phyloP scores from a whole-genome alignment of 2,888 invertebrate genomes.

The Ichneumoninae sp. region DNA sequence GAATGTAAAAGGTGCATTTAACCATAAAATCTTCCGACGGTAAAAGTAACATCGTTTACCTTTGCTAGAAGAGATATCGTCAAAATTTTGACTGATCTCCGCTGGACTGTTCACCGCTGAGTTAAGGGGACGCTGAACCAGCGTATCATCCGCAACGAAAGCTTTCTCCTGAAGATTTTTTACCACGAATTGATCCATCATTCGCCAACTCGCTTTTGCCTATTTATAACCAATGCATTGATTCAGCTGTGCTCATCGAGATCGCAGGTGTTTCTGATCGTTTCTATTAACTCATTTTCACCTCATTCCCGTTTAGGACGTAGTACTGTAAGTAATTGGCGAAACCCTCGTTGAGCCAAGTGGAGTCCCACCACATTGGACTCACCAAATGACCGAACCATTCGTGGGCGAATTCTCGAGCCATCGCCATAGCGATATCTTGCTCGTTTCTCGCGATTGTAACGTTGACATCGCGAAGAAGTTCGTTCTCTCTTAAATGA shows the following conservation, averaged over 20 bases:
- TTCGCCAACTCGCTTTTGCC: slow-evolving; percentile 73
- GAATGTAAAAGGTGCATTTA: neutral
- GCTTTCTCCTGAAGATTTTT: slow-evolving; percentile 84
- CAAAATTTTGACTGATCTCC: slow-evolving; percentile 86
- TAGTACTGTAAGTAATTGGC: slow-evolving; percentile 86
- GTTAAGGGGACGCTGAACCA: slow-evolving; percentile 86
- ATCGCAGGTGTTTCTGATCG: neutral
- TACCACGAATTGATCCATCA: slow-evolving; percentile 86
- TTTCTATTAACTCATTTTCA: slow-evolving; percentile 62
- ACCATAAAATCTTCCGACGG: neutral
- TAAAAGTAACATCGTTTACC: slow-evolving; percentile 81
- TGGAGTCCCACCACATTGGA: slow-evolving; percentile 82
- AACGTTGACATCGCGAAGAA: slow-evolving; percentile 68
- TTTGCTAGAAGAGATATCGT: slow-evolving; percentile 87
- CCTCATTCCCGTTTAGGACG: slow-evolving; percentile 75
- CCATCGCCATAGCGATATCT: slow-evolving; percentile 86
- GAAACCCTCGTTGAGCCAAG: slow-evolving; percentile 86
- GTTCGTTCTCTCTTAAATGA: slow-evolving; percentile 70
- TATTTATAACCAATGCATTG: slow-evolving; percentile 3
- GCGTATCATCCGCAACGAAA: slow-evolving; percentile 82
- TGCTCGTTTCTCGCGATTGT: slow-evolving; percentile 67
- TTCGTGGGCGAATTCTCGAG: slow-evolving; percentile 87
- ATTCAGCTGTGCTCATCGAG: neutral
- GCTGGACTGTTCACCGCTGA: slow-evolving; percentile 84
- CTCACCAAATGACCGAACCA: slow-evolving; percentile 85